Percentiles rank a stretch among this genome's conserved stretches.
Evolutionary conservation across 2,113 vertebrate genomes (phyloP).

Genomic region (Arizona elegans): DNA sequence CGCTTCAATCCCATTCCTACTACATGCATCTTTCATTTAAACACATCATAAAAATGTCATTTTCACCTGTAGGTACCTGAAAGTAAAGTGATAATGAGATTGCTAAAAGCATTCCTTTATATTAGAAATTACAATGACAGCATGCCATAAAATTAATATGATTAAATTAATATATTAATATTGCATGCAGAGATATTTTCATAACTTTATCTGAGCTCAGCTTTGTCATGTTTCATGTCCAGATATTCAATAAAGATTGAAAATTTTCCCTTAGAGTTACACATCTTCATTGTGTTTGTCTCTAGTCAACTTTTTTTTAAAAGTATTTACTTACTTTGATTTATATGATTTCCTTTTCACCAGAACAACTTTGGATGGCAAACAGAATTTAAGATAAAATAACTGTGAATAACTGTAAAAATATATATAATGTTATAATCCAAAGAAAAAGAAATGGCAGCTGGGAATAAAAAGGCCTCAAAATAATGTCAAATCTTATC

Average conservation of each 20-base stretch:
- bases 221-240: not conserved
- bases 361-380: not conserved
- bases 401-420: not conserved
- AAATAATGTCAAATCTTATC: not conserved
- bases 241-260: not conserved
- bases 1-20: conserved; percentile 1
- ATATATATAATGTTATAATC: not conserved
- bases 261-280: not conserved
- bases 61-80: conserved; percentile 6
- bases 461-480: not conserved
- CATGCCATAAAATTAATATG: not conserved
- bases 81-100: conserved; percentile 26
- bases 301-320: not conserved
- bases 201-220: not conserved
- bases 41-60: conserved; percentile 8
- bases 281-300: not conserved
- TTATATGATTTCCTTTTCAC: not conserved
- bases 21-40: conserved; percentile 14
- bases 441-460: not conserved
- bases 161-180: conserved; percentile 15
- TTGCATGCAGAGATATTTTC: not conserved
- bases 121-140: conserved; percentile 7
- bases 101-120: conserved; percentile 15
- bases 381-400: not conserved
- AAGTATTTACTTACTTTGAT: not conserved